Base-by-base conservation (phyloP, 2,113 vertebrate species). In the Catagonus wagneri region DNA sequence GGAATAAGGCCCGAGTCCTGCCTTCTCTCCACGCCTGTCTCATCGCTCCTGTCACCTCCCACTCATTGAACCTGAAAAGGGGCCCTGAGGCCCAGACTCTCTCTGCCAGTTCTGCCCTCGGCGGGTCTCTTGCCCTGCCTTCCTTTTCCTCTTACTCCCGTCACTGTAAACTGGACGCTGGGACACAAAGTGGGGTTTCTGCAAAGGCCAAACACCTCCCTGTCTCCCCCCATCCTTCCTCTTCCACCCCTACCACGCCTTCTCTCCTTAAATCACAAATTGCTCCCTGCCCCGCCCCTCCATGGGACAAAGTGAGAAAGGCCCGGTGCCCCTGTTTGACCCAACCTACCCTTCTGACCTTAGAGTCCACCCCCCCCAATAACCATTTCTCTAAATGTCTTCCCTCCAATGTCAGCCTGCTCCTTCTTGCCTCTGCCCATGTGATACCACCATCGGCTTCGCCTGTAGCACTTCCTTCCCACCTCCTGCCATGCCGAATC, bases 1-100 rank as follows among this genome's bases (percentile, higher is more conserved):
- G 20, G 34, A 39, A 12, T 5, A 29, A 83, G 52, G 61, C 39
- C 71, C 23, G 22, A 76, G 89, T 44, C 56, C 52, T 6, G 3
- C 34, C 25, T 44, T n/a, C 44, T 7, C 15, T 56, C 20, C 1
- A 2, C 0, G 3, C 32, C 66, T 25, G 39, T 44, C 4, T 44
- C 11, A 10, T 54, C 13, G 39, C 50, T 34, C 80, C 27, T 13
- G 20, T 72, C 23, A 17, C 50, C 9, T 32, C 32, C 13, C 58
- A 19, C 2, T 2, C 1, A 10, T 0, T 13, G 7, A 56, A 4
- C 39, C 20, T 69, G 20, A 17, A 2, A 2, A 22, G 6, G 13
- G 39, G 10, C 11, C 14, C 69, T 1, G 7, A 19, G 39, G 52
- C 89, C 79, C 34, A 23, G 50, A 32, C 36, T 63, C 23, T 39